Conservation (phyloP, 2,888 invertebrate genomes). For the Tortrix viridana region DNA sequence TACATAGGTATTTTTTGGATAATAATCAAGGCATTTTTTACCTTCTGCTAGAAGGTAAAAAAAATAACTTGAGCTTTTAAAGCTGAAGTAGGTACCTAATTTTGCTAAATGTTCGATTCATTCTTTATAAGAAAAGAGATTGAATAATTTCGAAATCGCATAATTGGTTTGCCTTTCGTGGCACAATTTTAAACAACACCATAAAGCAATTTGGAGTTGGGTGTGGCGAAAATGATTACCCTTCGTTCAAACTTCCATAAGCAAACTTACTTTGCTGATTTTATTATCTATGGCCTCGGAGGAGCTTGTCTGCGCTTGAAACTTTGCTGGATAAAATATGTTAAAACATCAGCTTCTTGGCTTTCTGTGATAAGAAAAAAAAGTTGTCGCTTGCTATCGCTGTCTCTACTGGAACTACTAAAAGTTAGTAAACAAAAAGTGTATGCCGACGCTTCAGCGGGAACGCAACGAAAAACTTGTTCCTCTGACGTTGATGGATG, state of each 20-base stretch:
- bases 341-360: conserved; percentile 23
- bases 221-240: conserved; percentile 23
- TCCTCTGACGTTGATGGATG: conserved; percentile 78
- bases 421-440: conserved; percentile 79
- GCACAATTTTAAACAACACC: conserved; percentile 10
- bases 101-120: too few species aligned
- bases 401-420: conserved; percentile 39
- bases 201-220: conserved; percentile 12
- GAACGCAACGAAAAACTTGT: conserved; percentile 76
- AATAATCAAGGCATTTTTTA: too few species aligned
- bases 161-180: conserved; percentile 1
- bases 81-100: too few species aligned
- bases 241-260: conserved; percentile 16
- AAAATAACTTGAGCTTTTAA: too few species aligned
- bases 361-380: conserved; percentile 29
- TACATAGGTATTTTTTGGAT: too few species aligned
- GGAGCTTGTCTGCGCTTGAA: conserved; percentile 23
- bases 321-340: conserved; percentile 27
- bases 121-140: neutral
- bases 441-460: conserved; percentile 63
- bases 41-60: too few species aligned
- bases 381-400: conserved; percentile 23
- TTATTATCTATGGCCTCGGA: conserved; percentile 15
- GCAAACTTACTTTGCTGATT: conserved; percentile 30
- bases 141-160: neutral